Evolutionary conservation across 2,113 vertebrate genomes (phyloP).

Genomic region (Pseudolaguvia tuberculata): DNA sequence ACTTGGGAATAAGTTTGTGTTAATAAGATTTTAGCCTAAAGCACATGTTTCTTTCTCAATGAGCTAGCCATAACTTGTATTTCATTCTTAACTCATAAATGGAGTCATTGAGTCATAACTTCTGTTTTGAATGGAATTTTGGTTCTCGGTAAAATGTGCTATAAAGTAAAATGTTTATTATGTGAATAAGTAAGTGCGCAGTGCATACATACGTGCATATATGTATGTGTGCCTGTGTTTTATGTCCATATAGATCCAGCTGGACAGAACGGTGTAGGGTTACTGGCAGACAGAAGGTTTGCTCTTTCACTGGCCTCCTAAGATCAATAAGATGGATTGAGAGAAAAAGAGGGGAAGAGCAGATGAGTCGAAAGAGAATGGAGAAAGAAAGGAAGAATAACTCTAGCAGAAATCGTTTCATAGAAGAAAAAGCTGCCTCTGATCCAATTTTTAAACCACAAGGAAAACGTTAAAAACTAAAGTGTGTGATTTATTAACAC

Average conservation of each 20-base stretch:
- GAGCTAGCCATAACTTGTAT: conserved; percentile 15
- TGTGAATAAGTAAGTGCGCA: neutral
- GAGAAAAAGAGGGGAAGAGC: conserved; percentile 30
- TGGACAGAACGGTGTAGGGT: conserved; percentile 61
- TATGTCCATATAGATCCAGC: conserved; percentile 55
- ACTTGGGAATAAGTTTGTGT: conserved; percentile 45
- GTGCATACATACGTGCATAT: neutral
- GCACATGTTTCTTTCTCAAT: conserved; percentile 28
- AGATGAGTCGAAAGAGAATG: conserved; percentile 38
- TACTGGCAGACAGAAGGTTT: conserved; percentile 59
- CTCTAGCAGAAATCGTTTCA: neutral
- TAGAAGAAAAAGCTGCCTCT: neutral
- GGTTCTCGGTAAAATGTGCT: conserved; percentile 3
- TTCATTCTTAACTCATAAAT: conserved; percentile 9
- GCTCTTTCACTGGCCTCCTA: conserved; percentile 51
- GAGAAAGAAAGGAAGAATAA: conserved; percentile 28
- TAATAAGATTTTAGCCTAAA: conserved; percentile 48
- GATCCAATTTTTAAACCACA: too few species aligned
- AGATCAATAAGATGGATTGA: conserved; percentile 62
- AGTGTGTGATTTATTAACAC: neutral
- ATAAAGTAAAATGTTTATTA: conserved; percentile 9
- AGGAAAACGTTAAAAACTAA: too few species aligned
- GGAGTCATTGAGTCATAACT: conserved; percentile 12
- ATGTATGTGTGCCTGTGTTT: neutral
- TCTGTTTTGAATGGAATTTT: conserved; percentile 12